phyloP scores from a whole-genome alignment of 2,888 invertebrate species.

The Leucozona laternaria region DNA sequence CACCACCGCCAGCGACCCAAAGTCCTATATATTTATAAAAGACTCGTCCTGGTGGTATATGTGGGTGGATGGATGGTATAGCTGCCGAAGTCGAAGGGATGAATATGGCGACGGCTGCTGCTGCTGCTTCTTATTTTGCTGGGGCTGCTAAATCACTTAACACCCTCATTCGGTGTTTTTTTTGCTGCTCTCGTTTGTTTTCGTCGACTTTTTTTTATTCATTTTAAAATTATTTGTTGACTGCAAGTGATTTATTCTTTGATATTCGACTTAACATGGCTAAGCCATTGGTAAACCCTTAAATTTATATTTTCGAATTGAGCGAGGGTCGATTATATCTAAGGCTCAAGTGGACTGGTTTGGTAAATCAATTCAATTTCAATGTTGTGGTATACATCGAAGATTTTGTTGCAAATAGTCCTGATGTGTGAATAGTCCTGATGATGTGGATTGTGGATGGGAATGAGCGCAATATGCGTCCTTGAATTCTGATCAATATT shows the following conservation, averaged over 20 bases:
- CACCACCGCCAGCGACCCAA: neutral
- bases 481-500: slow-evolving; percentile 35
- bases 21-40: neutral
- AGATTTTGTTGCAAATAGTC: slow-evolving; percentile 65
- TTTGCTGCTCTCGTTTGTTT: slow-evolving; percentile 31
- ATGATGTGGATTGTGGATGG: too few relatives aligned
- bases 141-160: slow-evolving; percentile 77
- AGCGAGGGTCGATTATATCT: slow-evolving; percentile 20
- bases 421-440: slow-evolving; percentile 60
- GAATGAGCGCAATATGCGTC: slow-evolving; percentile 52
- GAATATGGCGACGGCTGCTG: slow-evolving; percentile 41
- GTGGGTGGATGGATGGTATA: neutral
- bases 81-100: slow-evolving; percentile 48
- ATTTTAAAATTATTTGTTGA: slow-evolving; percentile 71
- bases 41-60: slow-evolving; percentile 15
- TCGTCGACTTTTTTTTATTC: slow-evolving; percentile 63
- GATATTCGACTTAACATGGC: slow-evolving; percentile 76
- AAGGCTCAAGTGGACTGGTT: slow-evolving; percentile 44
- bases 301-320: slow-evolving; percentile 46
- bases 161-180: slow-evolving; percentile 76
- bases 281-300: slow-evolving; percentile 68
- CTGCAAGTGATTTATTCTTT: slow-evolving; percentile 78
- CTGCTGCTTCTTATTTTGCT: slow-evolving; percentile 50
- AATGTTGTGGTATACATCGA: slow-evolving; percentile 9
- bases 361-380: slow-evolving; percentile 41